These are phyloP conservation scores for Conus ventricosus DNA, from an alignment of 1,140 invertebrate species.

Conservation along the genomic window DNA sequence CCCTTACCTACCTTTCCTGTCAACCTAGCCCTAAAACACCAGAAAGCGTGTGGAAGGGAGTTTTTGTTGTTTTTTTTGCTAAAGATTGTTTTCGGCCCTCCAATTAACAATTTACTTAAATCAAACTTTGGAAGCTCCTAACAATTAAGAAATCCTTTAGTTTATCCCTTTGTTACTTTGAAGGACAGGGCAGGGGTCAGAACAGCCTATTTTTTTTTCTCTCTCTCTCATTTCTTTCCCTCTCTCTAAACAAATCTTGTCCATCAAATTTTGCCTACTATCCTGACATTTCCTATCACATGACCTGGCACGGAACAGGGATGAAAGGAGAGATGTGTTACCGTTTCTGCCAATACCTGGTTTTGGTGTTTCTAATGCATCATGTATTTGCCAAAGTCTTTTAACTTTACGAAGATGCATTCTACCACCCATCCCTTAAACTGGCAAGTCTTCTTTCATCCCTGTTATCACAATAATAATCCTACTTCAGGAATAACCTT, in stretches of 20 bases:
- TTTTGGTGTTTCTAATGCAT: neutral
- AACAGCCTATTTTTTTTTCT: neutral
- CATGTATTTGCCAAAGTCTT: neutral
- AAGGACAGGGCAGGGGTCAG: conserved; percentile 1
- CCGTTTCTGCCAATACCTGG: neutral
- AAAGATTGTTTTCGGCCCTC: neutral
- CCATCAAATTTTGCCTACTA: conserved; percentile 22
- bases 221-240: neutral
- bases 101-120: neutral
- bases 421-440: neutral
- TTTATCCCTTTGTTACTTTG: neutral
- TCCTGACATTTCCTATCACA: conserved; percentile 7
- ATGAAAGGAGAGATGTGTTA: conserved; percentile 1
- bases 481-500: conserved; percentile 42
- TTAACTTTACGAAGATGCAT: neutral
- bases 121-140: too few relatives aligned
- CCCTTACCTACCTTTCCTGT: neutral
- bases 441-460: conserved; percentile 15
- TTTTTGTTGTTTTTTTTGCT: too few relatives aligned
- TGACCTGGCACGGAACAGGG: conserved; percentile 29
- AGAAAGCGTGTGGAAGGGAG: neutral
- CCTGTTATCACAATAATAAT: conserved; percentile 20
- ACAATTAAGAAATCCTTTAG: too few relatives aligned
- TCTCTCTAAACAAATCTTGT: neutral
- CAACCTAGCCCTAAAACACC: neutral